These are phyloP conservation scores for Corvus cornix DNA, from an alignment of 2,113 vertebrate genomes.

Conservation along the genomic window DNA sequence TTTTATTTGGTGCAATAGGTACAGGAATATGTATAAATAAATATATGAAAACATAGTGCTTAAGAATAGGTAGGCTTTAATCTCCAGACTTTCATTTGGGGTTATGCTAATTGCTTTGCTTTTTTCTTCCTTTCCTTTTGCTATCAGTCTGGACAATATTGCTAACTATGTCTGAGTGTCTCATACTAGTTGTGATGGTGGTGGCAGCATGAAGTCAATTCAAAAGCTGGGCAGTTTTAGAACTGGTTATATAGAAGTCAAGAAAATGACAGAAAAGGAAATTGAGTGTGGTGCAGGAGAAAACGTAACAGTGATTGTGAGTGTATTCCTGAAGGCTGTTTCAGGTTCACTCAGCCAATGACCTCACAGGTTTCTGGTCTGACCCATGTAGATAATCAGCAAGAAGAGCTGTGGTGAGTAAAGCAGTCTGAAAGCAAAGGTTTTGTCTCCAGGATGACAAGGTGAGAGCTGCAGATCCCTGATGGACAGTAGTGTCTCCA, in stretches of 20 bases:
- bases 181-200: background rate
- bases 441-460: background rate
- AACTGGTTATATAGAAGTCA: background rate
- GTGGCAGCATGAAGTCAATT: background rate
- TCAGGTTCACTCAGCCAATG: background rate
- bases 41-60: background rate
- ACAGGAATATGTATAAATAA: background rate
- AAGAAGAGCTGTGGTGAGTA: background rate
- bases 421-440: background rate
- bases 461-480: background rate
- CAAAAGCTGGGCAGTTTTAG: background rate
- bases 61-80: background rate
- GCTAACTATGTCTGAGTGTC: background rate
- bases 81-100: background rate
- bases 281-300: background rate
- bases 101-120: background rate
- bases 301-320: background rate
- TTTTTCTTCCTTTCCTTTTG: background rate
- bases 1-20: background rate
- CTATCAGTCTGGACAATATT: background rate
- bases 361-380: background rate
- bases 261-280: background rate
- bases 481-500: background rate
- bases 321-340: background rate
- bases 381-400: background rate